phyloP scores from a whole-genome alignment of 2,888 invertebrate species.

The Neelides folsomi region DNA sequence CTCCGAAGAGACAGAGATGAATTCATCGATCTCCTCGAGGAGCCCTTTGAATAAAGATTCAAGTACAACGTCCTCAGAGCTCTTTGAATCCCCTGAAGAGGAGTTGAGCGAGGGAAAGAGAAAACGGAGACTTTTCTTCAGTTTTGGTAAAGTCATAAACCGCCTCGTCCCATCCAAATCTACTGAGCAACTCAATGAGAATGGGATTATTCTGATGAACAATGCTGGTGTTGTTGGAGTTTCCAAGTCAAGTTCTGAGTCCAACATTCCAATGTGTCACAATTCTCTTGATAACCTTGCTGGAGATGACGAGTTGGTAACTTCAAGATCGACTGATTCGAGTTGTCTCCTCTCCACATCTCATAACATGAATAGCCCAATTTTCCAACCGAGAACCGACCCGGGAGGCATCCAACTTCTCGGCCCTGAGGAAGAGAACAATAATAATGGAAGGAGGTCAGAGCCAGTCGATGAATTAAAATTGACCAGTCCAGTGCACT shows the following conservation, averaged over 20 bases:
- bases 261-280: constrained; percentile 33
- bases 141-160: no score
- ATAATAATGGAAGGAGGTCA: background rate
- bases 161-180: background rate
- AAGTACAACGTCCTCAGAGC: no score
- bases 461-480: background rate
- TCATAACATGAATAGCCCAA: no score
- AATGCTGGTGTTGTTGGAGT: no score
- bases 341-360: constrained; percentile 22
- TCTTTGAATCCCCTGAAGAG: no score
- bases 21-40: no score
- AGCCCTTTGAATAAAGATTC: no score
- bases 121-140: no score
- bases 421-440: background rate
- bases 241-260: constrained; percentile 30
- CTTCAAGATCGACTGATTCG: constrained; percentile 29
- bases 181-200: background rate
- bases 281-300: constrained; percentile 30
- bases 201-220: background rate
- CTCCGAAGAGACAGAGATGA: no score
- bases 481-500: constrained; percentile 34
- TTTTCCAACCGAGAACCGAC: no score
- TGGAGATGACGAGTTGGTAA: constrained; percentile 21
- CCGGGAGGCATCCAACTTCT: background rate
- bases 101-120: no score